Evolutionary conservation across 2,797 vertebrate species (phyloP).

Genomic region (Halcyon chelicuti): DNA sequence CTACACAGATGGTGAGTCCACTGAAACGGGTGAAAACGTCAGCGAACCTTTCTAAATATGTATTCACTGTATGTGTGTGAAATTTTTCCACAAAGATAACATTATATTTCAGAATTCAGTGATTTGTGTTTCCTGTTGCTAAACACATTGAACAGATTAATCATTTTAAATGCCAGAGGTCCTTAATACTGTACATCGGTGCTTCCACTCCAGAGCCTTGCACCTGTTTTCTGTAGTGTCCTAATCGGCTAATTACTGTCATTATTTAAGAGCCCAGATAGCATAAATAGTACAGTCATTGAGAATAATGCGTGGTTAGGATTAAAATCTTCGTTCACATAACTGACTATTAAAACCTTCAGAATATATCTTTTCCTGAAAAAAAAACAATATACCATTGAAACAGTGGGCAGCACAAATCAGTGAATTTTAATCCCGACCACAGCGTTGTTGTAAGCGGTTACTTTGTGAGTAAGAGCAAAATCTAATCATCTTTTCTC

Average conservation of each 20-base stretch:
- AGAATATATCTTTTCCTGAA: not conserved
- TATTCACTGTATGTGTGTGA: not conserved
- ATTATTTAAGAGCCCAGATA: slow-evolving; percentile 65
- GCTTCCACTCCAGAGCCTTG: slow-evolving; percentile 43
- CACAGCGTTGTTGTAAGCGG: not conserved
- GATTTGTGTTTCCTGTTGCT: slow-evolving; percentile 43
- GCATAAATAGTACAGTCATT: slow-evolving; percentile 29
- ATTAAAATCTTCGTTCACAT: slow-evolving; percentile 11
- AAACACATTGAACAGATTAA: slow-evolving; percentile 36
- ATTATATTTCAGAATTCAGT: slow-evolving; percentile 39
- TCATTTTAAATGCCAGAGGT: slow-evolving; percentile 46
- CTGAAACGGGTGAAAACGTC: slow-evolving; percentile 28
- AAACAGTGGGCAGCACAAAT: slow-evolving; percentile 15
- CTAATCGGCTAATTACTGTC: slow-evolving; percentile 53
- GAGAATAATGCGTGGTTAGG: slow-evolving; percentile 33
- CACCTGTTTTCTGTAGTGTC: slow-evolving; percentile 60
- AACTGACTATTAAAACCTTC: slow-evolving; percentile 15
- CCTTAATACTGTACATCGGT: slow-evolving; percentile 26
- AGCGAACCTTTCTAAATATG: slow-evolving; percentile 16
- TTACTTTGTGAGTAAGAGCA: slow-evolving; percentile 64
- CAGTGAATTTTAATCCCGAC: slow-evolving; percentile 33
- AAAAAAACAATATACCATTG: not conserved
- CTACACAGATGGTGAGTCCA: slow-evolving; percentile 92
- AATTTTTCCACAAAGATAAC: slow-evolving; percentile 25
- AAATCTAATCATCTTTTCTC: slow-evolving; percentile 69